These are phyloP conservation scores for Cryptophagus acutangulus DNA, from an alignment of 2,888 invertebrate species.

Conservation along the genomic window DNA sequence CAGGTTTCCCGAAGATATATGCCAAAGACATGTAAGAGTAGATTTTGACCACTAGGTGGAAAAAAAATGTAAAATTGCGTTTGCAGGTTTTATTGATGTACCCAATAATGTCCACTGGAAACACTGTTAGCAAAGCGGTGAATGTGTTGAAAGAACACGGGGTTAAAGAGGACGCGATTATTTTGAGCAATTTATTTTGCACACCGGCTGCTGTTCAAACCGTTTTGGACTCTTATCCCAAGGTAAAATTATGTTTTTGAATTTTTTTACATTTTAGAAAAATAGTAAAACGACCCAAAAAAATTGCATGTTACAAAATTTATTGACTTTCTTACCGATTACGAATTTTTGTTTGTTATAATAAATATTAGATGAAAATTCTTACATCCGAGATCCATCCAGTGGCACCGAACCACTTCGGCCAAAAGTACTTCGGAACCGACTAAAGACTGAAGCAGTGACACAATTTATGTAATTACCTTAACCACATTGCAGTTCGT, in stretches of 20 bases:
- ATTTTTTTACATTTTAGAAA: no score
- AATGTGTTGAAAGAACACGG: constrained; percentile 91
- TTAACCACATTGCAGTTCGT: neutral
- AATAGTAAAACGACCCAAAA: no score
- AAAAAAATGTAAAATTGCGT: neutral
- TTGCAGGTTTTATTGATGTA: constrained; percentile 85
- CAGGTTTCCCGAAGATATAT: constrained; percentile 94
- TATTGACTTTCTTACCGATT: constrained; percentile 3
- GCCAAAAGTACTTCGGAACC: constrained; percentile 97
- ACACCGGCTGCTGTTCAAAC: constrained; percentile 87
- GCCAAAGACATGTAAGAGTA: constrained; percentile 59
- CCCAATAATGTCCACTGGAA: constrained; percentile 98
- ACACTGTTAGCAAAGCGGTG: constrained; percentile 91
- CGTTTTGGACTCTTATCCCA: constrained; percentile 77
- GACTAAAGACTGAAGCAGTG: constrained; percentile 55
- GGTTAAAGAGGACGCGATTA: constrained; percentile 89
- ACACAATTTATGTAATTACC: neutral
- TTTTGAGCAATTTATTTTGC: constrained; percentile 95
- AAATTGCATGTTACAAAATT: constrained; percentile 11
- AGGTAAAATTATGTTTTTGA: constrained; percentile 42
- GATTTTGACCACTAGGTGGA: neutral
- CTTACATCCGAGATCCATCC: constrained; percentile 93
- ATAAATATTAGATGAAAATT: constrained; percentile 87
- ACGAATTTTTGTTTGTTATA: constrained; percentile 17
- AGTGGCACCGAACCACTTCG: constrained; percentile 96